Percentiles rank a stretch among this genome's conserved stretches.
phyloP scores from a whole-genome alignment of 2,113 vertebrate species.

The Dinomys branickii region DNA sequence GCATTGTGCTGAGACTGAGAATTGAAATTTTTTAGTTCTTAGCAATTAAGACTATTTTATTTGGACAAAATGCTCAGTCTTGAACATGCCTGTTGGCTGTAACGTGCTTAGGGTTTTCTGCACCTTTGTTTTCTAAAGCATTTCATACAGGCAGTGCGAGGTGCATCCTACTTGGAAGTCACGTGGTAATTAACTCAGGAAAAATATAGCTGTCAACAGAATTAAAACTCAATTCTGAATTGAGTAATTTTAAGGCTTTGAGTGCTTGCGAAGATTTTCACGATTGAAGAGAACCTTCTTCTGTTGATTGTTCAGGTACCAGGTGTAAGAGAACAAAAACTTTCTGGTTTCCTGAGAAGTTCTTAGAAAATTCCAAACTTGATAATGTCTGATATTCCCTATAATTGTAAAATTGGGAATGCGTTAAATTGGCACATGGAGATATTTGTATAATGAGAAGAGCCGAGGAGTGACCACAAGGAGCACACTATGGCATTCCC shows the following conservation, averaged over 20 bases:
- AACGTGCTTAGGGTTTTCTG: background rate
- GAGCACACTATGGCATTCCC: background rate
- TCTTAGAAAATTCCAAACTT: slow-evolving; percentile 2
- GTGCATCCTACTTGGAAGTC: background rate
- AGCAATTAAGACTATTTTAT: background rate
- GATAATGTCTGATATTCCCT: background rate
- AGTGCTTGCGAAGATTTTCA: slow-evolving; percentile 2
- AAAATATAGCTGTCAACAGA: background rate
- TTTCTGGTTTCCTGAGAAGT: background rate
- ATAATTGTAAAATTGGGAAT: background rate
- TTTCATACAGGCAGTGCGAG: no score
- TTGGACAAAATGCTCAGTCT: background rate
- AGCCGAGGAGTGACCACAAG: background rate
- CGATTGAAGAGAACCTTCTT: background rate
- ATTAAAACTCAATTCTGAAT: background rate
- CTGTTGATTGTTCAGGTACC: background rate
- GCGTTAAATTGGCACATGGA: background rate
- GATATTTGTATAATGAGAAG: slow-evolving; percentile 23
- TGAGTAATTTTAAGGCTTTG: background rate
- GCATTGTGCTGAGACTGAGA: background rate
- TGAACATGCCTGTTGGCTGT: background rate
- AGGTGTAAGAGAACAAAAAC: background rate
- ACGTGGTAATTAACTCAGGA: background rate
- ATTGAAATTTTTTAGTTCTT: background rate
- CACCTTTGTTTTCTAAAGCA: background rate